Evolutionary conservation across 2,888 invertebrate genomes (phyloP).

Genomic region (Abrostola tripartita): DNA sequence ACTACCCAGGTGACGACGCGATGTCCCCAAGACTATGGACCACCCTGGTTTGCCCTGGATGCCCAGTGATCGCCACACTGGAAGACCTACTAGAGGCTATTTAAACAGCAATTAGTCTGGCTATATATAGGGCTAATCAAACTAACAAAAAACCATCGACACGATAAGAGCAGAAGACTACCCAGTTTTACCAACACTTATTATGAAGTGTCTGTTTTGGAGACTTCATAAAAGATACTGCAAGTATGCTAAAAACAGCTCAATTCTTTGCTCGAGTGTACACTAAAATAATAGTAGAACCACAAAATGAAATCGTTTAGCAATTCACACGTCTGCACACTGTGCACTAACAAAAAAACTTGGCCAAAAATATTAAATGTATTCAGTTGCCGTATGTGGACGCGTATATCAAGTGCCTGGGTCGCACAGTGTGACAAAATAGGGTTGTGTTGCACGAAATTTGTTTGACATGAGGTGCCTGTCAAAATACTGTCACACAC

Average conservation of each 20-base stretch:
- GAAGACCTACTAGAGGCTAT: too few relatives aligned
- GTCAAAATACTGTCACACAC: conserved; percentile 55
- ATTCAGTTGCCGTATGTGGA: conserved; percentile 46
- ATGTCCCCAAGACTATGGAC: too few relatives aligned
- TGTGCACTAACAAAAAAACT: conserved; percentile 36
- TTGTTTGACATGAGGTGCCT: conserved; percentile 50
- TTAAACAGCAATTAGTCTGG: too few relatives aligned
- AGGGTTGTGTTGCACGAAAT: conserved; percentile 52
- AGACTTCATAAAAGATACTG: too few relatives aligned
- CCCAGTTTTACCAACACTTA: too few relatives aligned
- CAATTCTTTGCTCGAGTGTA: conserved; percentile 24
- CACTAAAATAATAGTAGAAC: conserved; percentile 22
- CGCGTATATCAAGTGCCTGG: conserved; percentile 47
- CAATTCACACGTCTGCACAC: conserved; percentile 47
- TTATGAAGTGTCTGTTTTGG: too few relatives aligned
- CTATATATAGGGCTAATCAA: too few relatives aligned
- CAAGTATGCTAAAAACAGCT: conserved; percentile 7
- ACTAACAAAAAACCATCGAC: too few relatives aligned
- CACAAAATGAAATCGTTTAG: conserved; percentile 38
- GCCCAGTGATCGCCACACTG: too few relatives aligned
- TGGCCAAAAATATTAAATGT: conserved; percentile 48
- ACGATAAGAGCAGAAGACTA: too few relatives aligned
- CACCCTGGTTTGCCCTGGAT: too few relatives aligned
- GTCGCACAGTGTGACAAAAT: conserved; percentile 42
- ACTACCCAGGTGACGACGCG: too few relatives aligned